Conservation (phyloP, 2,888 invertebrate genomes). For the Andrena fulva region DNA sequence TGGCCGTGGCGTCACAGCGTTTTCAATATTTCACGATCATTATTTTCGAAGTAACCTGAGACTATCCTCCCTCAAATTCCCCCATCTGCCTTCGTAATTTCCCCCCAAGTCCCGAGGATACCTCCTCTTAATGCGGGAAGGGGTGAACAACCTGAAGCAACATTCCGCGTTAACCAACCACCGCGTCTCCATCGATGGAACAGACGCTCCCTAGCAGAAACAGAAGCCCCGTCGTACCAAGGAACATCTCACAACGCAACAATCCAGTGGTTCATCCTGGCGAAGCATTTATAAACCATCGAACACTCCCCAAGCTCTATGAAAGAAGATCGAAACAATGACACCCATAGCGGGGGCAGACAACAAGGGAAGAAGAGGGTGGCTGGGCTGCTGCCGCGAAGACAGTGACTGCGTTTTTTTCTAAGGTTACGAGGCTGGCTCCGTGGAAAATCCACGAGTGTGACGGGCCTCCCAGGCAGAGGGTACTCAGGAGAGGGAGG, state of each 20-base stretch:
- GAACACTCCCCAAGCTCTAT: neutral
- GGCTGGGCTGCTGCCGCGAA: neutral
- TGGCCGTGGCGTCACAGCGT: neutral
- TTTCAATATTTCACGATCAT: conserved; percentile 16
- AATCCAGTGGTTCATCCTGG: too few relatives aligned
- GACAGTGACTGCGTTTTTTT: conserved; percentile 25
- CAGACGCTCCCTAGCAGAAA: neutral
- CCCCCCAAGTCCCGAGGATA: neutral
- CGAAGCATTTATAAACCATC: too few relatives aligned
- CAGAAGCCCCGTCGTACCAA: too few relatives aligned
- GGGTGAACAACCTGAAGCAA: neutral
- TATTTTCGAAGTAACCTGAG: neutral
- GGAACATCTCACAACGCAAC: too few relatives aligned
- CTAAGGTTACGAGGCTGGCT: conserved; percentile 68
- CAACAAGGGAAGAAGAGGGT: neutral
- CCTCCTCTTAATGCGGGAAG: neutral
- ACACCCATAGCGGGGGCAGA: neutral
- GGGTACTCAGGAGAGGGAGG: conserved; percentile 38
- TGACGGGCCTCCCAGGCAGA: conserved; percentile 61
- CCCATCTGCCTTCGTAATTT: neutral
- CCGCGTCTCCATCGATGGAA: neutral
- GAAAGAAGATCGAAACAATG: neutral
- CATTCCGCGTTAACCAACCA: neutral
- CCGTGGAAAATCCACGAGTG: conserved; percentile 72
- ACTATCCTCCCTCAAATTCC: neutral